Evolutionary conservation across 2,113 vertebrate genomes (phyloP).

Genomic region (Rissa tridactyla): DNA sequence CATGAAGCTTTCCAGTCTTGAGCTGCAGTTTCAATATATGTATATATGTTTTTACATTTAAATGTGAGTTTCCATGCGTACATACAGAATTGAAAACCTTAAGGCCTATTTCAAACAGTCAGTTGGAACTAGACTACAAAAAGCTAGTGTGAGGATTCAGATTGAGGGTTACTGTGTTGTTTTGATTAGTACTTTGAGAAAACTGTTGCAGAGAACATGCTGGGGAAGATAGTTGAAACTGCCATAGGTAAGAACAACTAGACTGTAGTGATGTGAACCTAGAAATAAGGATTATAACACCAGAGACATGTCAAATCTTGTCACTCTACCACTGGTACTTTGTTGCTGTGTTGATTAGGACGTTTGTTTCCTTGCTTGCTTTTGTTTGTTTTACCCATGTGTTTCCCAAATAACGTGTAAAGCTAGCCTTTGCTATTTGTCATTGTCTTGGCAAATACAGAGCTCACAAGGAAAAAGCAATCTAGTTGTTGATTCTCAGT

Average conservation of each 20-base stretch:
- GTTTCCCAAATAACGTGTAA: background rate
- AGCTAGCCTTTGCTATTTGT: background rate
- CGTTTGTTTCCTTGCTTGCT: background rate
- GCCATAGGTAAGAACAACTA: background rate
- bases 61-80: background rate
- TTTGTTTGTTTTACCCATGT: background rate
- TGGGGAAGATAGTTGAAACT: background rate
- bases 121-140: background rate
- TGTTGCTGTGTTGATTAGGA: background rate
- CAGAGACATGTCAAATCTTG: background rate
- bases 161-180: background rate
- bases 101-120: background rate
- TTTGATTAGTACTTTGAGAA: background rate
- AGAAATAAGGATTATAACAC: background rate
- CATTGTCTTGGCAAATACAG: background rate
- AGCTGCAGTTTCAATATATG: background rate
- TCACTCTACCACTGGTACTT: background rate
- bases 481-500: background rate
- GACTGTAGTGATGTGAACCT: background rate
- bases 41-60: background rate
- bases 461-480: background rate
- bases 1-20: background rate
- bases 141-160: background rate
- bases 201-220: background rate
- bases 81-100: background rate